Evolutionary conservation across 2,797 vertebrate genomes (phyloP).

Genomic region (Heteromormyrus szaboi): DNA sequence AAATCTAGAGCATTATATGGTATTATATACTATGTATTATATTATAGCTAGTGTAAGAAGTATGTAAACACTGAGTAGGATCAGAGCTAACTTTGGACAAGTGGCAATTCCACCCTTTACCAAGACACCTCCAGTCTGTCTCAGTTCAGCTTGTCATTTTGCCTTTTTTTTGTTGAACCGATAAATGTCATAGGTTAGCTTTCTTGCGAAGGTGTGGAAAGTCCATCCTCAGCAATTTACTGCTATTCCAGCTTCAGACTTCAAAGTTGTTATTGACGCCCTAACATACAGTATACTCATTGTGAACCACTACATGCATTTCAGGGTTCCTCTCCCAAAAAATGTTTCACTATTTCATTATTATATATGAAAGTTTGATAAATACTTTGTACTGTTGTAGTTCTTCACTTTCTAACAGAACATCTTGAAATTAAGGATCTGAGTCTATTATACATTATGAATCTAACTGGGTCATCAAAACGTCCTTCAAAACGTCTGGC

Average conservation of each 20-base stretch:
- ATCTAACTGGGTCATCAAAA: not conserved
- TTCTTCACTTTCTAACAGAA: not conserved
- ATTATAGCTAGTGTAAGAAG: not conserved
- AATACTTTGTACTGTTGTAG: not conserved
- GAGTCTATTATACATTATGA: not conserved
- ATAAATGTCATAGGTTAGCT: not conserved
- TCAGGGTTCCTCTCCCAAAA: not conserved
- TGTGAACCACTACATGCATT: not conserved
- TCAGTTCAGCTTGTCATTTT: not conserved
- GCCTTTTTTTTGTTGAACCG: not conserved
- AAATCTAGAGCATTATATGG: not conserved
- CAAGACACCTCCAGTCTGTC: not conserved
- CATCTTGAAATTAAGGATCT: not conserved
- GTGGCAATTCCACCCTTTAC: not conserved
- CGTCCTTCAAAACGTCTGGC: not conserved
- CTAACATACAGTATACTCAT: not conserved
- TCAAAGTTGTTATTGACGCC: not conserved
- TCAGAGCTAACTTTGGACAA: not conserved
- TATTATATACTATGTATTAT: not conserved
- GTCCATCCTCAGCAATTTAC: not conserved
- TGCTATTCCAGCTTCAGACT: not conserved
- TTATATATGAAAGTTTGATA: not conserved
- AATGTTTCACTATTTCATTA: not conserved
- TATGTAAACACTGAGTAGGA: not conserved
- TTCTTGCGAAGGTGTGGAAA: not conserved